Base-by-base conservation (phyloP, 2,888 invertebrate species). In the Corythucha ciliata region DNA sequence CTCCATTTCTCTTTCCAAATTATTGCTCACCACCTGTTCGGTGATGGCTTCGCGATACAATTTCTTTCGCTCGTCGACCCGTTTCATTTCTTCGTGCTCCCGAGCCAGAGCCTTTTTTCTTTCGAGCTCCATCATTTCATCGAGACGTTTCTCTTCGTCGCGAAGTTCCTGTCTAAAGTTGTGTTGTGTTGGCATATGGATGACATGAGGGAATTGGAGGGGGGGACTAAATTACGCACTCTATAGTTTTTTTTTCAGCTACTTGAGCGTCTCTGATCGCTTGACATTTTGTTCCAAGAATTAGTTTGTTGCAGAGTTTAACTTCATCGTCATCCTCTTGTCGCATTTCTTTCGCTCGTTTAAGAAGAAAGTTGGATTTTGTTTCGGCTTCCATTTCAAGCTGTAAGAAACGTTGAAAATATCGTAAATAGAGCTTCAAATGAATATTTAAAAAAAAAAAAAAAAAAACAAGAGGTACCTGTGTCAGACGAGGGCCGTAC, bases 261-360 rank as follows among this genome's bases (percentile, higher is more conserved):
- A 88, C 76, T 70, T 90, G 89, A 0, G 86, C 87, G 66, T 88
- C 85, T 16, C 89, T 71, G 40, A 90, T 84, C 0, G 87, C 84
- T 63, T 85, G 79, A 60, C 88, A 89, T 67, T 90, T 89, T 18
- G 85, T 83, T 14, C 83, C 83, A 10, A 89, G 69, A 61, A 90
- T 85, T 56, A 89, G 73, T 52, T 79, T 77, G 67, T 87, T 89
- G 56, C 84, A 83, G 21, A 71, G 74, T 67, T 80, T 83, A 60
- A 74, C 80, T 72, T 75, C 79, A 64, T 74, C 83, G 63, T 73
- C 79, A 62, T 78, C 73, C 59, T 78, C 77, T 52, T 74, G 69
- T 46, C 70, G 68, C 34, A 77, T 60, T 54, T 74, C 71, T 41
- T 69, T 64, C 1, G 77, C 76, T 56, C 76, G 66, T 53, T 72